phyloP scores from a whole-genome alignment of 2,888 invertebrate genomes.

The Erebia ligea region DNA sequence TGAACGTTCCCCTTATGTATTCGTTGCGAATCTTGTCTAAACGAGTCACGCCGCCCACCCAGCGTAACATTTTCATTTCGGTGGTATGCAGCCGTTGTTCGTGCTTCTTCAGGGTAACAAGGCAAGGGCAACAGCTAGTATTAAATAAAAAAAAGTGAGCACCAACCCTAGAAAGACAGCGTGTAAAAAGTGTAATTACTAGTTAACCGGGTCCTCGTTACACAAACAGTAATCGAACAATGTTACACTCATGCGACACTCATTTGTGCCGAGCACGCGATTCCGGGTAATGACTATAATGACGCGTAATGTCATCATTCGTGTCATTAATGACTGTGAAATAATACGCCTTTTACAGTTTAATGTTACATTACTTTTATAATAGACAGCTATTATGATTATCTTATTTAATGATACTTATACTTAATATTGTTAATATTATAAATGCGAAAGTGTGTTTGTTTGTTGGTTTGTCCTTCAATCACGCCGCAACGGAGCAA shows the following conservation, averaged over 20 bases:
- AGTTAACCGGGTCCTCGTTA: conserved; percentile 26
- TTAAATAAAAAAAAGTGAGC: background rate
- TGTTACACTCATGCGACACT: conserved; percentile 9
- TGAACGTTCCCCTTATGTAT: too few relatives aligned
- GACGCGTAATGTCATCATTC: conserved; percentile 35
- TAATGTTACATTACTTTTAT: background rate
- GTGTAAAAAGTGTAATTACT: conserved; percentile 30
- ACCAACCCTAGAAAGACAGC: conserved; percentile 1
- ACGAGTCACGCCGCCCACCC: too few relatives aligned
- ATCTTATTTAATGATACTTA: too few relatives aligned
- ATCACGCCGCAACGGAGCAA: too few relatives aligned
- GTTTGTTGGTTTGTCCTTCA: too few relatives aligned
- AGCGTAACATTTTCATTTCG: too few relatives aligned
- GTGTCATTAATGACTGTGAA: conserved; percentile 14
- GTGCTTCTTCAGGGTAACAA: too few relatives aligned
- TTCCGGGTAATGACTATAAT: conserved; percentile 18
- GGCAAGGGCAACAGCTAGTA: too few relatives aligned
- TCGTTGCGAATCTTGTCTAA: too few relatives aligned
- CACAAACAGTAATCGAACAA: conserved; percentile 39
- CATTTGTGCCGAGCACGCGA: conserved; percentile 37
- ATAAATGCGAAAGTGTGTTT: too few relatives aligned
- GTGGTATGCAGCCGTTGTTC: too few relatives aligned
- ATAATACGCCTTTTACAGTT: background rate
- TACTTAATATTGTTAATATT: too few relatives aligned
- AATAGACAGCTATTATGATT: background rate